These are phyloP conservation scores for Zaprionus gabonicus DNA, from an alignment of 1,140 invertebrate species.

Conservation along the genomic window DNA sequence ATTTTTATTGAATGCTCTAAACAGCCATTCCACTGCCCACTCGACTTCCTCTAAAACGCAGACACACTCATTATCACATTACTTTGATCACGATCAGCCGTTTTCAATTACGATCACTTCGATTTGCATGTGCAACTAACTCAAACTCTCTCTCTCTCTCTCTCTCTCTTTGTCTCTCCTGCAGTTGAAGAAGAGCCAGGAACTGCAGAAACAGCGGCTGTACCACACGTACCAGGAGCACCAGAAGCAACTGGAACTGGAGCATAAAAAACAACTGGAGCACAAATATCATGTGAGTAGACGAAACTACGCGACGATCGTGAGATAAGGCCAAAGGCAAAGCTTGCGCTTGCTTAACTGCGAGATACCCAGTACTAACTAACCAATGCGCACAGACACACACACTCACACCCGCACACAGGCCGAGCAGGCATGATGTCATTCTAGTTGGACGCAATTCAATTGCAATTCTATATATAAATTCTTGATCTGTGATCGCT, in stretches of 20 bases:
- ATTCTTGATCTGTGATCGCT: background rate
- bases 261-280: constrained; percentile 95
- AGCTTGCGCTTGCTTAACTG: background rate
- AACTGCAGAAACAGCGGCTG: constrained; percentile 94
- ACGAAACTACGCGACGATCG: background rate
- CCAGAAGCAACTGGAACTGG: constrained; percentile 93
- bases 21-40: background rate
- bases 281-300: constrained; percentile 92
- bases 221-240: constrained; percentile 95
- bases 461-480: background rate
- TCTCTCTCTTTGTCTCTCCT: constrained; percentile 59
- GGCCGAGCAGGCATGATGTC: constrained; percentile 1
- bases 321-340: background rate
- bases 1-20: constrained; percentile 16
- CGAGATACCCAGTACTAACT: background rate
- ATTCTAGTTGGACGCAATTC: background rate
- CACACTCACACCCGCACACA: background rate
- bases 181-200: constrained; percentile 95
- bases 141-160: background rate
- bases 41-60: no score
- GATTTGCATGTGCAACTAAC: background rate
- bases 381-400: background rate
- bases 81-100: constrained; percentile 7
- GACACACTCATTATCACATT: background rate
- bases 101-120: background rate